Base-by-base conservation (phyloP, 2,797 vertebrate species). In the Centropyge bicolor region DNA sequence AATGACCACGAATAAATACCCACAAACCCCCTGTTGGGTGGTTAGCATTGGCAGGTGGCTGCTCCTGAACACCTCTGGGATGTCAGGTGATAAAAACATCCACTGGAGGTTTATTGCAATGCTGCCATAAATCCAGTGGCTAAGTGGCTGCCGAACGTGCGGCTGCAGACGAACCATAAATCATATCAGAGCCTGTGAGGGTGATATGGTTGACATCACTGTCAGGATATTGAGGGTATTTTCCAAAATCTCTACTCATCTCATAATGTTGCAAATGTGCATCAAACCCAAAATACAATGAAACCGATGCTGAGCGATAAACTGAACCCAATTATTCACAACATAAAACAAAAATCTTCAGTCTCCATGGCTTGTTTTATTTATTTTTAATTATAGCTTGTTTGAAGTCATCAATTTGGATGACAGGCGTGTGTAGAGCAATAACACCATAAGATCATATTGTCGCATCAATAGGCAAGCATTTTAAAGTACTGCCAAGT, bases 81-180 rank as follows among this genome's bases (percentile, higher is more conserved):
- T 70, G 57, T 55, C n/a, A 76, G 51, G 63, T 62, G 24, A 83
- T 86, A 85, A 88, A 91, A 84, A 67, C 16, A 27, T 66, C 70
- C 62, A 52, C 3, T 22, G 27, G 38, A 69, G 60, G 38, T 80
- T 85, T 80, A 80, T 35, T 52, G 67, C 60, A 41, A 59, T 24
- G 24, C 22, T n/a, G 6, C 13, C 64, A 56, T 80, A 78, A 84
- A 88, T 82, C 45, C 40, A 52, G 66, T 7, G 48, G 59, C 57
- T 71, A 81, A 82, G 51, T 67, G 71, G 72, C 56, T 76, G 52
- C 55, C 74, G 62, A 69, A 78, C 70, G 27, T 67, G 54, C 46
- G 6, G 51, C 27, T 64, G 62, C 41, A 69, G 27, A 51, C 27
- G 1, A 74, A 71, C 11, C 45, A 14, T 75, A 60, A 66, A 72